phyloP scores from a whole-genome alignment of 2,888 invertebrate species.

The Tholera decimalis region DNA sequence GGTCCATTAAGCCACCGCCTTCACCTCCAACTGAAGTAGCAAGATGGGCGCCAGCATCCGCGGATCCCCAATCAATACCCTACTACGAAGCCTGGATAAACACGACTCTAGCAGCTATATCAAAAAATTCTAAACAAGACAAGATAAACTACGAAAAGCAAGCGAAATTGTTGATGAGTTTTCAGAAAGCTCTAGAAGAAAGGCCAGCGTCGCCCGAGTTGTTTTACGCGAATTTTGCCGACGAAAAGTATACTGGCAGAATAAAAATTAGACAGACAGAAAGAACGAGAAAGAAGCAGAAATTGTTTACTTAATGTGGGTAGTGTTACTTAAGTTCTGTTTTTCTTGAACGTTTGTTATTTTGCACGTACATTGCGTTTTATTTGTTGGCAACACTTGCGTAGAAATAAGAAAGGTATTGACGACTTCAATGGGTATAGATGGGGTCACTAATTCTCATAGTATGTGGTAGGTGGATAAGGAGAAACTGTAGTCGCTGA shows the following conservation, averaged over 20 bases:
- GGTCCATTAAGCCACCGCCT: not conserved
- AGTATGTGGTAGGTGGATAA: not conserved
- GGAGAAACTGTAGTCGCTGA: too few relatives aligned
- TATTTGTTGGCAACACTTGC: not conserved
- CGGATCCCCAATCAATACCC: slow-evolving; percentile 75
- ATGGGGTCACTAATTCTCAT: not conserved
- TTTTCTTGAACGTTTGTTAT: not conserved
- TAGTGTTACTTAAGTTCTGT: not conserved
- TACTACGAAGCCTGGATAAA: slow-evolving; percentile 87
- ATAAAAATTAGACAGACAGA: slow-evolving; percentile 75
- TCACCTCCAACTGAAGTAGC: slow-evolving; percentile 81
- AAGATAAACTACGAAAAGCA: slow-evolving; percentile 48
- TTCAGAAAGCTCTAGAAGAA: slow-evolving; percentile 65
- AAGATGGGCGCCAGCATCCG: slow-evolving; percentile 78
- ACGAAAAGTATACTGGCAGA: slow-evolving; percentile 79
- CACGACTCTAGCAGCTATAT: slow-evolving; percentile 78
- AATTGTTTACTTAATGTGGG: not conserved
- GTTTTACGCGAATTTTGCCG: slow-evolving; percentile 70
- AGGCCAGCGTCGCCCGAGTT: slow-evolving; percentile 71
- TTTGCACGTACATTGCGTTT: not conserved
- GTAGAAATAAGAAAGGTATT: not conserved
- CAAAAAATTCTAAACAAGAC: slow-evolving; percentile 70
- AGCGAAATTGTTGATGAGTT: slow-evolving; percentile 59
- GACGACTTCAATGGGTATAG: too few relatives aligned
- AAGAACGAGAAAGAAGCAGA: slow-evolving; percentile 22